Evolutionary conservation across 2,797 vertebrate genomes (phyloP).

Genomic region (Halcyon smyrnensis): DNA sequence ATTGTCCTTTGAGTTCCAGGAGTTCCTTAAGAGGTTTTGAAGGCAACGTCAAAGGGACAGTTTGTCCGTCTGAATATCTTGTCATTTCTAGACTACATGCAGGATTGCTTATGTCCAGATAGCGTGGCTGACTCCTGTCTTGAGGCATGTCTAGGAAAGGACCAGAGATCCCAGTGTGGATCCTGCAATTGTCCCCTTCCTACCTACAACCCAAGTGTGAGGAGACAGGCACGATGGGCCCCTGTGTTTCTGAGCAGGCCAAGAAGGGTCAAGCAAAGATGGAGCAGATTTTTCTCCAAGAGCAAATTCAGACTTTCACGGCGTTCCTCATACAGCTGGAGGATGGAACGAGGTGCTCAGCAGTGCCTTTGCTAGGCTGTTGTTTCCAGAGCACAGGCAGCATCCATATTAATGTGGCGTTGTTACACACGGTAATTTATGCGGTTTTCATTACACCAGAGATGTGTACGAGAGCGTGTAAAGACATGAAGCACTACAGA

Average conservation of each 20-base stretch:
- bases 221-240: neutral
- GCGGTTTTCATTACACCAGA: constrained; percentile 37
- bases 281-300: neutral
- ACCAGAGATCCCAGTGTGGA: neutral
- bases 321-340: neutral
- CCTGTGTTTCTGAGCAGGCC: neutral
- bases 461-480: neutral
- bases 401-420: constrained; percentile 36
- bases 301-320: neutral
- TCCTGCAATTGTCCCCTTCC: neutral
- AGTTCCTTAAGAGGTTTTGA: neutral
- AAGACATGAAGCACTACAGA: constrained; percentile 1
- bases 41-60: neutral
- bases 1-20: neutral
- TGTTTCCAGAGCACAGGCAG: neutral
- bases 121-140: neutral
- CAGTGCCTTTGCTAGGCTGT: neutral
- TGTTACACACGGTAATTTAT: constrained; percentile 38
- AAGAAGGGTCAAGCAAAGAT: neutral
- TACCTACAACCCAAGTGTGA: fast-evolving
- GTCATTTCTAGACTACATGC: neutral
- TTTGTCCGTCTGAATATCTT: neutral
- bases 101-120: neutral
- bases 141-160: neutral
- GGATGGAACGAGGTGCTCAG: neutral